Evolutionary conservation across 2,888 invertebrate species (phyloP).

Genomic region (Polyploca ridens): DNA sequence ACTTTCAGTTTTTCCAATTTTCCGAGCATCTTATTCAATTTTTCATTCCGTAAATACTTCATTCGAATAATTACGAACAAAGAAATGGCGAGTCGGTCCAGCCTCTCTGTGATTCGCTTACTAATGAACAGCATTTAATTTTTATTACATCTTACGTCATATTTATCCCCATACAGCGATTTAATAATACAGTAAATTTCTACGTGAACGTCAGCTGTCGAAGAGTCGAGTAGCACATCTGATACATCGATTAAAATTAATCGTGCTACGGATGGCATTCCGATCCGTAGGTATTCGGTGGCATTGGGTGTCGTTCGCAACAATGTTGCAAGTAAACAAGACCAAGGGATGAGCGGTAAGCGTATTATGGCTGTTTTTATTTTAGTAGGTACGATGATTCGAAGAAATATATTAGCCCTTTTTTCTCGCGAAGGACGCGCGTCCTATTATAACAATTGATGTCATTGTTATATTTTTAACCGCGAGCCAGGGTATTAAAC

Average conservation of each 20-base stretch:
- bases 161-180: background rate
- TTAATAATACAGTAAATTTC: conserved; percentile 4
- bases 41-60: no score
- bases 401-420: background rate
- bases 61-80: no score
- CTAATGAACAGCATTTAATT: no score
- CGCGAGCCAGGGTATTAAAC: no score
- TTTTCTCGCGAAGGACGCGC: no score
- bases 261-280: conserved; percentile 52
- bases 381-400: background rate
- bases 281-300: conserved; percentile 51
- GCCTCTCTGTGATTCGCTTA: no score
- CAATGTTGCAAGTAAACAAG: conserved; percentile 53
- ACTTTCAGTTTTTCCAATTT: no score
- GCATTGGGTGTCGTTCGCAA: conserved; percentile 45
- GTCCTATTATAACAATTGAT: no score
- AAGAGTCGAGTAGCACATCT: conserved; percentile 20
- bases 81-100: no score
- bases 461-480: no score
- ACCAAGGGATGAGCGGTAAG: conserved; percentile 31
- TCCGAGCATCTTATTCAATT: no score
- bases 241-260: conserved; percentile 44
- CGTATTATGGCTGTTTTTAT: conserved; percentile 20
- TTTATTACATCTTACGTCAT: no score
- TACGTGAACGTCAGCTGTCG: conserved; percentile 4